Evolutionary conservation across 2,113 vertebrate species (phyloP).

Genomic region (Sylvilagus bachmani): DNA sequence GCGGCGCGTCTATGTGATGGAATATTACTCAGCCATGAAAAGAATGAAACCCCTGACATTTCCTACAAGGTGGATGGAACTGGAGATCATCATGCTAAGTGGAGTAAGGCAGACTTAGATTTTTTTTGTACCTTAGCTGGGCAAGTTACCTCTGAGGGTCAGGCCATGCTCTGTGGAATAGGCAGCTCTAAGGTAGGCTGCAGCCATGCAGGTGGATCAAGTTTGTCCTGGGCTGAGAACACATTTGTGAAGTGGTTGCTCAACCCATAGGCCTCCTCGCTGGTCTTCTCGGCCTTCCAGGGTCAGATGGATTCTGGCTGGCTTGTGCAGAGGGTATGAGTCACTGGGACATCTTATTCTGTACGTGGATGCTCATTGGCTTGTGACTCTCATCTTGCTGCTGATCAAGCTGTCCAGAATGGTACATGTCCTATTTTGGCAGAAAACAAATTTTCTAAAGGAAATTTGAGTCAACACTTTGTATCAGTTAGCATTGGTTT

Average conservation of each 20-base stretch:
- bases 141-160: background rate
- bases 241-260: accelerated
- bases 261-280: background rate
- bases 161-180: background rate
- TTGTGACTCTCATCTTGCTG: background rate
- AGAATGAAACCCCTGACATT: too few species aligned
- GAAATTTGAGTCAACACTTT: background rate
- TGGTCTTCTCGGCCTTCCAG: background rate
- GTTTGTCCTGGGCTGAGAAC: accelerated
- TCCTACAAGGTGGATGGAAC: too few species aligned
- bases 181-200: background rate
- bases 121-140: background rate
- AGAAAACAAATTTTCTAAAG: background rate
- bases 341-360: background rate
- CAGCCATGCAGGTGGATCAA: accelerated
- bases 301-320: background rate
- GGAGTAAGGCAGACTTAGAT: background rate
- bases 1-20: too few species aligned
- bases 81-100: too few species aligned
- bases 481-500: background rate
- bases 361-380: background rate
- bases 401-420: background rate
- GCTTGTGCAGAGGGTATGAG: background rate
- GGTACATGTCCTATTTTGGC: background rate
- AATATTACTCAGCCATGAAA: too few species aligned